A percentile compares a stretch with the other conserved stretches of the same genome.
These are phyloP conservation scores for Tethea ocularis DNA, from an alignment of 2,888 invertebrate species.

Conservation along the genomic window DNA sequence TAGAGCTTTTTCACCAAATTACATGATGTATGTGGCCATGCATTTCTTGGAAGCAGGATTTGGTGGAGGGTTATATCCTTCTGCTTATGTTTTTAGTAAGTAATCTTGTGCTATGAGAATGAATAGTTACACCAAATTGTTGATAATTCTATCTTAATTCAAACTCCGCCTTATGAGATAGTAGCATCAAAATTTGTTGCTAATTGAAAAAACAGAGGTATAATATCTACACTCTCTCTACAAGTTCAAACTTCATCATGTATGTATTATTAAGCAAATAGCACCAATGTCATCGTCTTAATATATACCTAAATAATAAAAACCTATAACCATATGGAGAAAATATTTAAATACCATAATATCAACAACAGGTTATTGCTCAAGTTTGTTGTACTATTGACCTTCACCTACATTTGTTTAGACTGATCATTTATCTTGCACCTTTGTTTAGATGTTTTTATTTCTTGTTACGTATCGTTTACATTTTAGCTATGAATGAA, in stretches of 20 bases:
- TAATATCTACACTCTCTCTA: neutral
- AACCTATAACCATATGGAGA: neutral
- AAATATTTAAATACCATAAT: neutral
- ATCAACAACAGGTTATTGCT: neutral
- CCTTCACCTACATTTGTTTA: neutral
- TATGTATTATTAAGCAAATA: too few species aligned
- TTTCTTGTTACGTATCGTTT: too few species aligned
- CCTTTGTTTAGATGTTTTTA: neutral
- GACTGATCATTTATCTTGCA: neutral
- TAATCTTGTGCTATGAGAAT: conserved; percentile 15
- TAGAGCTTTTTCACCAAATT: conserved; percentile 83
- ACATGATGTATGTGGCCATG: conserved; percentile 78
- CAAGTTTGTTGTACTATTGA: conserved; percentile 4
- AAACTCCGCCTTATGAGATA: too few species aligned
- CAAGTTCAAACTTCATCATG: neutral
- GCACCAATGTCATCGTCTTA: neutral
- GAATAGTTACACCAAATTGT: too few species aligned
- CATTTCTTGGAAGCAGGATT: conserved; percentile 84
- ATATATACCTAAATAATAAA: neutral
- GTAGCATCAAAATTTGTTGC: too few species aligned
- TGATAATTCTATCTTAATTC: too few species aligned
- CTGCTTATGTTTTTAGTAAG: conserved; percentile 85
- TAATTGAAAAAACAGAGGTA: too few species aligned
- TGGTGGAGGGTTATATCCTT: conserved; percentile 84
- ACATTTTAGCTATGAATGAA: neutral